phyloP scores from a whole-genome alignment of 2,797 vertebrate species.

The Clarias platycephalus region DNA sequence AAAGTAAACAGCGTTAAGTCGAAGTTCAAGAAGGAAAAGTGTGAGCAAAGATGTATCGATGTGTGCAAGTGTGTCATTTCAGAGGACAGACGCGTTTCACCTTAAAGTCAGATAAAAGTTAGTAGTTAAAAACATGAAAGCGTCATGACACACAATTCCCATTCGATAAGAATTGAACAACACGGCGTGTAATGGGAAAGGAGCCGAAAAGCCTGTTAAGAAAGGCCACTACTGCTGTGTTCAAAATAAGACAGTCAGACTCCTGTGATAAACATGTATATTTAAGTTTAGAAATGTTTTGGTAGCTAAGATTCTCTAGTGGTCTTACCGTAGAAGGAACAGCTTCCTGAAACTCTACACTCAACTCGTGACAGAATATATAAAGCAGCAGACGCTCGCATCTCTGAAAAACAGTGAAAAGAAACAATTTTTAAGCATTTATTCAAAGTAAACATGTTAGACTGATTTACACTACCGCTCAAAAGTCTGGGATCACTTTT shows the following conservation, averaged over 20 bases:
- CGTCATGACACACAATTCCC: no score
- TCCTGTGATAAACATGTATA: neutral
- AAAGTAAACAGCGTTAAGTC: no score
- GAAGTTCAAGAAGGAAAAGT: no score
- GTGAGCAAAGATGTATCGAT: no score
- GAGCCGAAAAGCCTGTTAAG: no score
- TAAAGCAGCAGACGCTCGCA: slow-evolving; percentile 95
- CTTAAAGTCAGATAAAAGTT: no score
- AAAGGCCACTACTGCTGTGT: neutral
- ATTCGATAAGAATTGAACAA: no score
- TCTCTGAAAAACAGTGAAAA: slow-evolving; percentile 72
- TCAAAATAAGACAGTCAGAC: neutral
- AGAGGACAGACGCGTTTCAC: no score
- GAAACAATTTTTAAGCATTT: neutral
- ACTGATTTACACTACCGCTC: neutral
- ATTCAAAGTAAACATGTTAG: neutral
- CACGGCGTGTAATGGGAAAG: no score
- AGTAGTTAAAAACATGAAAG: no score
- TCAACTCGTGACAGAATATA: slow-evolving; percentile 95
- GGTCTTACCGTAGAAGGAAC: slow-evolving; percentile 88
- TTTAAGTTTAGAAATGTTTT: neutral
- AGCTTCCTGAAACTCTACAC: slow-evolving; percentile 94
- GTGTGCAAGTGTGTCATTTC: no score
- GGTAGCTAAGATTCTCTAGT: neutral
- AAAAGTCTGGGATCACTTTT: no score